Base-by-base conservation (phyloP, 2,888 invertebrate genomes). In the Microplitis manilae region DNA sequence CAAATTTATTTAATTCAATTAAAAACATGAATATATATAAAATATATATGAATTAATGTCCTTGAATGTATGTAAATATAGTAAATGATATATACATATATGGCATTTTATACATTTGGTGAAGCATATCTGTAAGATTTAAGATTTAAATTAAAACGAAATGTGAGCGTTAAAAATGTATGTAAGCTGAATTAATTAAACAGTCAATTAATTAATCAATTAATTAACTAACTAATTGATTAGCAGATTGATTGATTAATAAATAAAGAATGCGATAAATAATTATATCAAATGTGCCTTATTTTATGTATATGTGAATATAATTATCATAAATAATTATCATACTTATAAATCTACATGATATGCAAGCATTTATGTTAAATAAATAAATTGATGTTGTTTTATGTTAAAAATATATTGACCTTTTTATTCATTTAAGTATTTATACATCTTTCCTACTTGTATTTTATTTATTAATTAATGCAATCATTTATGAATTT, bases 341-440 rank as follows among this genome's bases (percentile, higher is more conserved):
- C 30, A n/a, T 50, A 39, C 41, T 38, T 41, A 50, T 39, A 67
- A 72, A 71, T 82, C 82, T 86, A 84, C 86, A 87, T 87, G 86
- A 86, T 84, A 85, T 86, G 86, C 85, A 86, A 88, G 85, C 85
- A 88, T 87, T 87, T 88, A 86, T 87, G 87, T 89, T 88, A 80
- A 89, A 89, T 87, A 88, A 89, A 87, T 87, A 88, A 89, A 87
- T 89, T 86, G 88, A 89, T 88, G 88, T 88, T 89, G 89, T 89
- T 89, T 89, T 89, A 88, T 86, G 87, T 89, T 88, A 84, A 70
- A 81, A 77, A 75, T 50, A 9, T 9, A 50, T 50, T 50, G 50
- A 9, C 50, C 13, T 50, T 50, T 50, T 59, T 59, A 40, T 73
- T 69, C 17, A n/a, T 50, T 40, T 15, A 7, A 67, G 9, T 68